Conservation (phyloP, 2,113 vertebrate species). For the Erythrocercus mccallii region DNA sequence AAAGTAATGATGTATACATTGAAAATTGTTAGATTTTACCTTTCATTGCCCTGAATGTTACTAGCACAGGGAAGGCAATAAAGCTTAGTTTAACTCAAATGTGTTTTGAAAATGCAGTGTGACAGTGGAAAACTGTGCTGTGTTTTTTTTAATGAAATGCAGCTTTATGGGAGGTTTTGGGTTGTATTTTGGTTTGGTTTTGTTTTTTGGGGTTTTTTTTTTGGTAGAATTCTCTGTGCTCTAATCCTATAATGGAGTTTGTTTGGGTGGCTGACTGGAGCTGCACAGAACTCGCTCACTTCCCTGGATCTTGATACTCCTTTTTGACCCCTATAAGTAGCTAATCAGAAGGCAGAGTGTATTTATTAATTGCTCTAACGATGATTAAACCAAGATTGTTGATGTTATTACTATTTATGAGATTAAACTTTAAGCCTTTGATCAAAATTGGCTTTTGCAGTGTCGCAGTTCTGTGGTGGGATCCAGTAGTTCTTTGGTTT, state of each 20-base stretch:
- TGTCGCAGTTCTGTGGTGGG: not conserved
- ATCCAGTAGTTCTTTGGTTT: not conserved
- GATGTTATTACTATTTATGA: not conserved
- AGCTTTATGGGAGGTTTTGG: fast-evolving
- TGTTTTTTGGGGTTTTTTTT: not conserved
- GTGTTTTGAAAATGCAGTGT: not conserved
- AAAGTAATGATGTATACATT: not conserved
- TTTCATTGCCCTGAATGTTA: not conserved
- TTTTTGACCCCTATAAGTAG: not conserved
- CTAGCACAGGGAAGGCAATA: not conserved
- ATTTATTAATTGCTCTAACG: not conserved
- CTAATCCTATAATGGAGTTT: not conserved
- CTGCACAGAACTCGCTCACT: not conserved
- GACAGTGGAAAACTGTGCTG: not conserved
- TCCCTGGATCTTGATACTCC: not conserved
- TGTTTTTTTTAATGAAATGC: not conserved
- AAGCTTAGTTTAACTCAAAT: not conserved
- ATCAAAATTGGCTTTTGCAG: not conserved
- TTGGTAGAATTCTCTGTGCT: not conserved
- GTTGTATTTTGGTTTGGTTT: not conserved
- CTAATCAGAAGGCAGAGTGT: not conserved
- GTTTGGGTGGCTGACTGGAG: not conserved
- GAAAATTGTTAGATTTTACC: not conserved
- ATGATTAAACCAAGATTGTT: not conserved
- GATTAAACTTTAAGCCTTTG: not conserved